phyloP scores from a whole-genome alignment of 2,113 vertebrate species.

The Gopherus evgoodei region DNA sequence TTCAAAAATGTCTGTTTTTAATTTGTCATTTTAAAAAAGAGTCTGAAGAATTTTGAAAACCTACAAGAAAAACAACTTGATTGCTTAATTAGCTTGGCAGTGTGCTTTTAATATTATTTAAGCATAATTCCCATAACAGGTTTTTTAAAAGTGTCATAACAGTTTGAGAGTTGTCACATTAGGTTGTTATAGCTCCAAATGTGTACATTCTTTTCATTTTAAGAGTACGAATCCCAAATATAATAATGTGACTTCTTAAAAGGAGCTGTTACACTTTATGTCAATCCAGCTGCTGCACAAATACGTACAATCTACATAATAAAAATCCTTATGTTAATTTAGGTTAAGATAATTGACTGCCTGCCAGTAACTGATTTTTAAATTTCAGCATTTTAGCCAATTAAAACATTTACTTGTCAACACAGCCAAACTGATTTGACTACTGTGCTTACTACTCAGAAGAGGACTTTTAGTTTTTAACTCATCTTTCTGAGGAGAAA shows the following conservation, averaged over 20 bases:
- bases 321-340: constrained; percentile 29
- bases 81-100: constrained; percentile 5
- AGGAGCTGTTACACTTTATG: constrained; percentile 1
- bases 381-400: constrained; percentile 2
- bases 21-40: neutral
- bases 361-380: neutral
- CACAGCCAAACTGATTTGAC: neutral
- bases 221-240: constrained; percentile 16
- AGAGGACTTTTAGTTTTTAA: neutral
- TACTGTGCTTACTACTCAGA: neutral
- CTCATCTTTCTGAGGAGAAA: neutral
- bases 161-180: constrained; percentile 8
- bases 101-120: constrained; percentile 42
- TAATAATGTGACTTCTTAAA: neutral
- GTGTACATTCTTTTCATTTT: neutral
- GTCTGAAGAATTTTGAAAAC: neutral
- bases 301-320: constrained; percentile 18
- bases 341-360: constrained; percentile 9
- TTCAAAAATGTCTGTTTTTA: neutral
- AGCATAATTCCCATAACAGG: neutral
- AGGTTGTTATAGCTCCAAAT: neutral
- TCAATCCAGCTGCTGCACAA: constrained; percentile 35
- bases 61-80: neutral
- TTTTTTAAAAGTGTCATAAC: neutral
- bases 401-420: constrained; percentile 5